phyloP scores from a whole-genome alignment of 2,797 vertebrate species.

The Mareca penelope region DNA sequence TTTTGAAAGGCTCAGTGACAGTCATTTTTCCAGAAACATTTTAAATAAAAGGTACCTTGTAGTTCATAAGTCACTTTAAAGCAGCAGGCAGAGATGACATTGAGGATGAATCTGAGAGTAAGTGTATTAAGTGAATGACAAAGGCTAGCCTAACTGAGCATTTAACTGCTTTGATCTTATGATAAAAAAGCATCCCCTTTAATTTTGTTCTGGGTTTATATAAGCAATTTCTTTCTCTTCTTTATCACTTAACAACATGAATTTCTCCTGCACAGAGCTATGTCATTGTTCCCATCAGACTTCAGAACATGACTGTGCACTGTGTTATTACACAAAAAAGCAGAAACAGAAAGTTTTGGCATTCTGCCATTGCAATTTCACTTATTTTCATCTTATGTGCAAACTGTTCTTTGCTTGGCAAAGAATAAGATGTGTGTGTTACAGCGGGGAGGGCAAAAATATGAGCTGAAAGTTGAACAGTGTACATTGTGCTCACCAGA shows the following conservation, averaged over 20 bases:
- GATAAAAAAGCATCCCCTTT: slow-evolving; percentile 18
- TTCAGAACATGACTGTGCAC: slow-evolving; percentile 20
- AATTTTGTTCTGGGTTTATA: slow-evolving; percentile 41
- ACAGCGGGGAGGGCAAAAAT: slow-evolving; percentile 43
- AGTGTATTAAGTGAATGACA: slow-evolving; percentile 15
- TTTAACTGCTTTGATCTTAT: slow-evolving; percentile 28
- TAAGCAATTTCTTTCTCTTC: not conserved
- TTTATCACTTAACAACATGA: slow-evolving; percentile 18
- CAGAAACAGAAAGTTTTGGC: slow-evolving; percentile 49
- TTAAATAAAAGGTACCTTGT: not conserved
- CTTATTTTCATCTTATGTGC: slow-evolving; percentile 59
- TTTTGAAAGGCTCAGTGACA: not conserved
- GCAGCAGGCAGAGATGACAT: not conserved
- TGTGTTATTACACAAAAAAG: slow-evolving; percentile 33
- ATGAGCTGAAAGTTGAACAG: slow-evolving; percentile 38
- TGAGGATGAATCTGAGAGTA: not conserved
- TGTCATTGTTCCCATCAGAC: slow-evolving; percentile 29
- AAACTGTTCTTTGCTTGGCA: slow-evolving; percentile 39
- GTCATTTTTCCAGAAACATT: not conserved
- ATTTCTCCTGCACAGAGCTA: not conserved
- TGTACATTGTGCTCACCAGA: slow-evolving; percentile 12
- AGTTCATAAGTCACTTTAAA: slow-evolving; percentile 9
- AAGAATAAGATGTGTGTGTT: slow-evolving; percentile 30
- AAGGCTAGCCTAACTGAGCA: slow-evolving; percentile 7
- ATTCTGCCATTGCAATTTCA: slow-evolving; percentile 39